These are phyloP conservation scores for Cervus canadensis DNA, from an alignment of 2,113 vertebrate genomes.

Conservation along the genomic window DNA sequence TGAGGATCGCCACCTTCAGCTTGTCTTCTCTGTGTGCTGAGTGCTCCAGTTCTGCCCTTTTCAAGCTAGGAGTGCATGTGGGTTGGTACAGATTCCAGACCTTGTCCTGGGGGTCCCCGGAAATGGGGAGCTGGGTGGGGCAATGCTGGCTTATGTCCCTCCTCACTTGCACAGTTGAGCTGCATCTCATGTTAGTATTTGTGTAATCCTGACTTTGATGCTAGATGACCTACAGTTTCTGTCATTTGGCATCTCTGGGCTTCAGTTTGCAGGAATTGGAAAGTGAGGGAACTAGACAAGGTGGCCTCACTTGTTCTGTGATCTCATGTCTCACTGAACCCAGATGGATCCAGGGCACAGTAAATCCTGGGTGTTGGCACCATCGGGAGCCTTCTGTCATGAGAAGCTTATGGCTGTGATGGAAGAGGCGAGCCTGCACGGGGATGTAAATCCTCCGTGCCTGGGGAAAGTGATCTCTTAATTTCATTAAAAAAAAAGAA, in stretches of 20 bases:
- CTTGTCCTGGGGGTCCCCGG: neutral
- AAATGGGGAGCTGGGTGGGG: neutral
- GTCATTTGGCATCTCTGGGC: neutral
- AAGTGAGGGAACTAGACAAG: neutral
- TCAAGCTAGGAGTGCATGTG: neutral
- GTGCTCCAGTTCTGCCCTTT: neutral
- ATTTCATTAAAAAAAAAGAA: neutral
- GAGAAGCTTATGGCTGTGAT: neutral
- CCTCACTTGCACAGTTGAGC: neutral
- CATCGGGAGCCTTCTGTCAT: neutral
- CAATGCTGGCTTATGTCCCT: neutral
- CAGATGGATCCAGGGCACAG: neutral
- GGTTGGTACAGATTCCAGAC: neutral
- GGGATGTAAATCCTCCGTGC: neutral
- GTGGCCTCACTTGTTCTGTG: neutral
- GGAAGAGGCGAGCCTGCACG: neutral
- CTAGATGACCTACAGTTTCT: neutral
- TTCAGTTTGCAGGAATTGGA: neutral
- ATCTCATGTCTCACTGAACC: neutral
- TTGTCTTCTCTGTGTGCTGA: neutral
- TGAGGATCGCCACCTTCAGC: rapidly evolving
- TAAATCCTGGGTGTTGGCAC: neutral
- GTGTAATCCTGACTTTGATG: neutral
- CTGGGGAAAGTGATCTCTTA: neutral
- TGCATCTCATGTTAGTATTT: neutral